phyloP scores from a whole-genome alignment of 2,797 vertebrate genomes.

The Rachycentron canadum region DNA sequence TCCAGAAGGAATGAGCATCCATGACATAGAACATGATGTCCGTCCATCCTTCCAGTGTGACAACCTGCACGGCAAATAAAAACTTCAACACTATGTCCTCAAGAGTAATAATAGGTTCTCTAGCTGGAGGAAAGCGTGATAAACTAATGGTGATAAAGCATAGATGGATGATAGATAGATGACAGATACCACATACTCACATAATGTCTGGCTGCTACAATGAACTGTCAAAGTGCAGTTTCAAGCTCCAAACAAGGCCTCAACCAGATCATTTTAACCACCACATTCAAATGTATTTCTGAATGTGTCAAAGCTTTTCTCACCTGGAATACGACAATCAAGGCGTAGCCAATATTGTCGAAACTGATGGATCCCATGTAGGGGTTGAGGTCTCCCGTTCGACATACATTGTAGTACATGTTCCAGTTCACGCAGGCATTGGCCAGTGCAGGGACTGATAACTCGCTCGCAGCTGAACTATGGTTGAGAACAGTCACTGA shows the following conservation, averaged over 20 bases:
- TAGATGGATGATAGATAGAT: not conserved
- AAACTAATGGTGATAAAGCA: no score
- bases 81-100: no score
- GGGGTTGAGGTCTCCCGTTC: constrained; percentile 87
- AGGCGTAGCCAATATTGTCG: constrained; percentile 92
- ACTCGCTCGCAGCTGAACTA: constrained; percentile 49
- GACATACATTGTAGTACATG: constrained; percentile 90
- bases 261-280: not conserved
- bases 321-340: constrained; percentile 94
- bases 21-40: constrained; percentile 46
- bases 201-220: not conserved
- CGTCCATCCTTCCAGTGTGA: constrained; percentile 48
- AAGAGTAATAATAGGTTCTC: not conserved
- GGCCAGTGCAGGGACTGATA: constrained; percentile 16
- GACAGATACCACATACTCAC: not conserved
- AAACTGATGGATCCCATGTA: constrained; percentile 91
- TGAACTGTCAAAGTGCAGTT: not conserved
- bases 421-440: constrained; percentile 92
- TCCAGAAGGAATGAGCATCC: constrained; percentile 30
- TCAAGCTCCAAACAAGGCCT: not conserved
- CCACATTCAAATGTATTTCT: not conserved
- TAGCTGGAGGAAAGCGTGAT: not conserved
- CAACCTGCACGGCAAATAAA: constrained; percentile 8
- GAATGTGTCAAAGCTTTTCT: not conserved
- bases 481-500: constrained; percentile 79